Evolutionary conservation across 2,113 vertebrate genomes (phyloP).

Genomic region (Grus americana): DNA sequence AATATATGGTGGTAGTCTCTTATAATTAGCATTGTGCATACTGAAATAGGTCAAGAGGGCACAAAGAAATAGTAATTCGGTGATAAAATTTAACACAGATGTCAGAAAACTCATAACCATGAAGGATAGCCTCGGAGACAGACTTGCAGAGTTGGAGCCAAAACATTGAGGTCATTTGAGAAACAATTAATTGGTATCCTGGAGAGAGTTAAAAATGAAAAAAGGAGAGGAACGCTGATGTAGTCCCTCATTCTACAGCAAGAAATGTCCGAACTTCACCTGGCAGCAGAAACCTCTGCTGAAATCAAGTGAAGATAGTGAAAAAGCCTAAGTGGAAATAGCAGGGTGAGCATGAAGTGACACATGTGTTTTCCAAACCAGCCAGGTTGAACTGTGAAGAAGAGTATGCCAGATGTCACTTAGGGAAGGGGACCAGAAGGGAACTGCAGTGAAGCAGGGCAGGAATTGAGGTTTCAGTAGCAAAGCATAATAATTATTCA

Average conservation of each 20-base stretch:
- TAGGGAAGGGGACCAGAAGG: background rate
- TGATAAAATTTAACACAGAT: constrained; percentile 67
- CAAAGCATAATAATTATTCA: background rate
- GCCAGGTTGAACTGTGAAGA: background rate
- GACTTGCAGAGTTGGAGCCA: constrained; percentile 37
- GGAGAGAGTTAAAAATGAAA: constrained; percentile 45
- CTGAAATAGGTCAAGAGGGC: constrained; percentile 27
- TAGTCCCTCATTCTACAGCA: background rate
- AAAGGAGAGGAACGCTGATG: background rate
- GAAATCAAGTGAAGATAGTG: background rate
- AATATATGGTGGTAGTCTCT: background rate
- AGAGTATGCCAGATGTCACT: background rate
- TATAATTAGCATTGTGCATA: background rate
- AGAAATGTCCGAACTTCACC: background rate
- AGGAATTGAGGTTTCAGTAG: background rate
- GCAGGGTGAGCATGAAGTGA: background rate
- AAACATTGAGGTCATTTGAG: constrained; percentile 59
- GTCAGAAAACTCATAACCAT: constrained; percentile 60
- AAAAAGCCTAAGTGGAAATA: background rate
- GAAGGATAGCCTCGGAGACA: constrained; percentile 54
- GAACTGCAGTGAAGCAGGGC: background rate
- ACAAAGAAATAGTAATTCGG: constrained; percentile 43
- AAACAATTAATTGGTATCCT: constrained; percentile 47
- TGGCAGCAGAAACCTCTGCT: background rate
- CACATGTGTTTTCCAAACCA: background rate